Conservation (phyloP, 1,140 invertebrate genomes). For the Agrilus planipennis region DNA sequence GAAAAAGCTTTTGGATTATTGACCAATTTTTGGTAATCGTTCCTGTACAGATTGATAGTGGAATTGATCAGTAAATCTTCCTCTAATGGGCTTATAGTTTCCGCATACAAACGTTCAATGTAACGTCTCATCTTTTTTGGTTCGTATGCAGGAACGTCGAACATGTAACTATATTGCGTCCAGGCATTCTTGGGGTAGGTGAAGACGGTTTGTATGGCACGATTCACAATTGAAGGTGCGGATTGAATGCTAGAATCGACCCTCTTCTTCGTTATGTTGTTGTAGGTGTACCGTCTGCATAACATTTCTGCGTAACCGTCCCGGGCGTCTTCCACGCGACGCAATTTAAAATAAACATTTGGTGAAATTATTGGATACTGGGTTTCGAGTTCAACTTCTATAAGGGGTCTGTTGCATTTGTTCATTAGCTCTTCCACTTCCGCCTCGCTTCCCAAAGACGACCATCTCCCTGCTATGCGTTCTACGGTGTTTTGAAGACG, state of each 20-base stretch:
- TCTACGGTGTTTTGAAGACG: slow-evolving; percentile 48
- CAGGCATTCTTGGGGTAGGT: slow-evolving; percentile 49
- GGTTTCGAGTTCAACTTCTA: slow-evolving; percentile 51
- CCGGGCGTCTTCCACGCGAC: slow-evolving; percentile 41
- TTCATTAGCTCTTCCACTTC: slow-evolving; percentile 45
- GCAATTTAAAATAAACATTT: slow-evolving; percentile 35
- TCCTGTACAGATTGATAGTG: slow-evolving; percentile 50
- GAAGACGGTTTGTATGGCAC: slow-evolving; percentile 50
- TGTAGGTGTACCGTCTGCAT: slow-evolving; percentile 38
- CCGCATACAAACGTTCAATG: slow-evolving; percentile 30
- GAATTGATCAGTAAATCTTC: slow-evolving; percentile 42
- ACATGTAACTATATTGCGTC: slow-evolving; percentile 45
- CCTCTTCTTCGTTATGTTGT: slow-evolving; percentile 43
- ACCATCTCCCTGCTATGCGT: slow-evolving; percentile 47
- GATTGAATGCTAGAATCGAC: slow-evolving; percentile 42
- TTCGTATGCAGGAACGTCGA: slow-evolving; percentile 9
- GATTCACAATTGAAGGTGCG: slow-evolving; percentile 32
- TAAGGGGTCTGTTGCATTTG: slow-evolving; percentile 40
- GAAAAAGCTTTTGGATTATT: slow-evolving; percentile 28
- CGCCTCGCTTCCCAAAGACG: slow-evolving; percentile 46
- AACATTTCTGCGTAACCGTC: slow-evolving; percentile 54
- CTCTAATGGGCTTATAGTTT: slow-evolving; percentile 24
- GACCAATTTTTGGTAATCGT: slow-evolving; percentile 47
- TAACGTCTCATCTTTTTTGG: slow-evolving; percentile 34
- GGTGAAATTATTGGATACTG: slow-evolving; percentile 43